These are phyloP conservation scores for Shinisaurus crocodilurus DNA, from an alignment of 2,113 vertebrate genomes.

Conservation along the genomic window DNA sequence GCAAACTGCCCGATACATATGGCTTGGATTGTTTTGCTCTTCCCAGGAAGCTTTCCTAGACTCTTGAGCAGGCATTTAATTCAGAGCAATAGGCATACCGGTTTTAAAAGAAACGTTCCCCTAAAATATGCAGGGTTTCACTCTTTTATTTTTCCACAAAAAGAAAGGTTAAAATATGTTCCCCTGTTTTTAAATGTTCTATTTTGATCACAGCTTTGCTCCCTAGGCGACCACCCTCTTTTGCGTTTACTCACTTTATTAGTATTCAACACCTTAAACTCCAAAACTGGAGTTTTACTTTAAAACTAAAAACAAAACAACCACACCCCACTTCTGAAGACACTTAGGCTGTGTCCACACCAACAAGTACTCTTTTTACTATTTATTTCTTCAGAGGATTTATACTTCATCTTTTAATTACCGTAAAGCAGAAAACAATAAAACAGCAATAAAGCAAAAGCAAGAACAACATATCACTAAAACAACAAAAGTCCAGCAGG, in stretches of 20 bases:
- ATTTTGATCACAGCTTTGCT: slow-evolving; percentile 15
- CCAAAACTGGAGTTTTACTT: neutral
- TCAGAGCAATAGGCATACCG: slow-evolving; percentile 76
- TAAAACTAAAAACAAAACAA: neutral
- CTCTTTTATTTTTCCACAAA: slow-evolving; percentile 67
- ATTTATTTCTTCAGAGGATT: neutral
- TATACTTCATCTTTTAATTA: neutral
- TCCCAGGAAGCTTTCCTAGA: slow-evolving; percentile 86
- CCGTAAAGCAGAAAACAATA: neutral
- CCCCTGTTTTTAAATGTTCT: slow-evolving; percentile 51
- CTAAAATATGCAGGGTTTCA: slow-evolving; percentile 65
- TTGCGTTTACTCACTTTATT: neutral
- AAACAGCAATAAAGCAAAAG: neutral
- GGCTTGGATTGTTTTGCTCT: slow-evolving; percentile 86
- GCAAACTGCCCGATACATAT: slow-evolving; percentile 92
- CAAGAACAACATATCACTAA: neutral
- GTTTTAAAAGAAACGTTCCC: slow-evolving; percentile 79
- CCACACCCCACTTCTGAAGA: neutral
- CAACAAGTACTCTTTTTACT: neutral
- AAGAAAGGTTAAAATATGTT: slow-evolving; percentile 61
- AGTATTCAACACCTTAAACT: neutral
- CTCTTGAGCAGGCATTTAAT: slow-evolving; percentile 83
- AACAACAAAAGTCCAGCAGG: neutral
- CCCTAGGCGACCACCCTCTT: neutral
- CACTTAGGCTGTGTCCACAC: neutral